Evolutionary conservation across 2,888 invertebrate species (phyloP).

Genomic region (Eupithecia centaureata): DNA sequence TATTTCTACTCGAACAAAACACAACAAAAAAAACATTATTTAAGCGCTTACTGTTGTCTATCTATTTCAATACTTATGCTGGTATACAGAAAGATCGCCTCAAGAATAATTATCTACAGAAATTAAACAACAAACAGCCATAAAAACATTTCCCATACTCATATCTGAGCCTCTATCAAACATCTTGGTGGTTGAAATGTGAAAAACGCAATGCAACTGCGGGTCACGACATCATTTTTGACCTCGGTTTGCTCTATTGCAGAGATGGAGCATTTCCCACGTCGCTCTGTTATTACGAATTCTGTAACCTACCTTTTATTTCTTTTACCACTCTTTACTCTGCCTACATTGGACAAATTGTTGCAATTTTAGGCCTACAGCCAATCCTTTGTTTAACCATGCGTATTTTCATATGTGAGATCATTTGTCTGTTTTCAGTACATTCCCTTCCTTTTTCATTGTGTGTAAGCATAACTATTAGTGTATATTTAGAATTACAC

Average conservation of each 20-base stretch:
- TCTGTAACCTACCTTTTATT: constrained; percentile 4
- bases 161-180: constrained; percentile 24
- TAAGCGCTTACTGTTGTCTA: no score
- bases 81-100: neutral
- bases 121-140: constrained; percentile 6
- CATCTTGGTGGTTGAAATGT: constrained; percentile 27
- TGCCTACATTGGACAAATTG: no score
- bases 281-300: constrained; percentile 13
- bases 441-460: no score
- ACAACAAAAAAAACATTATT: no score
- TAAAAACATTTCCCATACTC: constrained; percentile 30
- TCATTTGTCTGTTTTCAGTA: no score
- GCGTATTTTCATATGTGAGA: no score
- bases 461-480: no score
- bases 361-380: no score
- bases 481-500: no score
- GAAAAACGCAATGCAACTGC: constrained; percentile 29
- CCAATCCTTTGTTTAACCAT: no score
- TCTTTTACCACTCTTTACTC: neutral
- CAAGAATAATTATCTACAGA: neutral
- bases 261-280: constrained; percentile 28
- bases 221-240: constrained; percentile 34
- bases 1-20: no score
- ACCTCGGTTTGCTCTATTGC: constrained; percentile 23
- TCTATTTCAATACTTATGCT: neutral